Evolutionary conservation across 2,888 invertebrate species (phyloP), one percentile per base, ranked within the genome.

Genomic region (Hypsopygia costalis): DNA sequence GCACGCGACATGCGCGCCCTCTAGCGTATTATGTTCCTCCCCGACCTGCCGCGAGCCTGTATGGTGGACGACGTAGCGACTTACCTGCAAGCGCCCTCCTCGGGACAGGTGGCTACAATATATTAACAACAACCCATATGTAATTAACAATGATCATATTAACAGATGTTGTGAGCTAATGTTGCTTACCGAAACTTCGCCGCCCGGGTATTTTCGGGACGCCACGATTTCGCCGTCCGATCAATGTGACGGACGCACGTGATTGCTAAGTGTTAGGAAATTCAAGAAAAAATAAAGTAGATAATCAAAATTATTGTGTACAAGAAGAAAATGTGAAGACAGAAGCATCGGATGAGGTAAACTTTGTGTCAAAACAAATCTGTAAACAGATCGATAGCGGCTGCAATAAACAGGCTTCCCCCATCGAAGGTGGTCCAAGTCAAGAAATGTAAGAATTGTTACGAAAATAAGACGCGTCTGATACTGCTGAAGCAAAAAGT

Each of bases 1-100:
- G 72, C 81, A 78, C 86, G 85, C 82, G 74, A 73, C 43, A 82
- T 87, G 86, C 79, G 83, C 81, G 77, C 73, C 66, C 73, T 79
- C 62, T 85, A 81, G 77, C 81, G 82, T 81, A 82, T 82, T 83
- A 96, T 96, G 96, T 96, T 96, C 92, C 95, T 96, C 92, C 96
- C 96, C 90, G 96, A 96, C 90, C 94, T 95, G 81, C 92, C 95
- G 91, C 94, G 95, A 92, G 95, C 95, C 94, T 96, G 95, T 93
- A 96, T 96, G 96, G 95, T 96, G 93, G 96, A 96, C 93, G 96
- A 96, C 94, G 96, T 96, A 90, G 95, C 96, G 89, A 95, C 95
- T 87, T 96, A 96, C 92, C 94, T 96, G 81, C 96, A 96, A 92
- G 95, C 96, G 91, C 95, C 96, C 91, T 95, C 96, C 91, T 95